phyloP scores from a whole-genome alignment of 2,113 vertebrate genomes.

The Apodemus speciosus region DNA sequence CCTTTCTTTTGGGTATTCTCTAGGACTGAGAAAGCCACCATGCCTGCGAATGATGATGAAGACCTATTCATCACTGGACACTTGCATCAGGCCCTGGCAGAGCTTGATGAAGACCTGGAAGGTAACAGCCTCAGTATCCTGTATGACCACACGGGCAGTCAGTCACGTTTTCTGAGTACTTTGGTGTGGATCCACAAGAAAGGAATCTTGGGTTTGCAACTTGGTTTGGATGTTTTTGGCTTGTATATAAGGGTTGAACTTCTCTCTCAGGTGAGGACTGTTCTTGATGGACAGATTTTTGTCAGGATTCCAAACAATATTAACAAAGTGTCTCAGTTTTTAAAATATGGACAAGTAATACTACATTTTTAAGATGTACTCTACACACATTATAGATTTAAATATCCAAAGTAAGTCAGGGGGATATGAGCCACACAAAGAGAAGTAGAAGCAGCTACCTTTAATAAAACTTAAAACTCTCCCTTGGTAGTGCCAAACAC shows the following conservation, averaged over 20 bases:
- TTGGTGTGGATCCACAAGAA: fast-evolving
- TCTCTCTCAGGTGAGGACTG: not conserved
- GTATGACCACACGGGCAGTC: fast-evolving
- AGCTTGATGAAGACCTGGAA: constrained; percentile 83
- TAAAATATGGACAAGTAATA: not conserved
- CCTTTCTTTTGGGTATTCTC: constrained; percentile 49
- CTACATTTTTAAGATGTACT: not conserved
- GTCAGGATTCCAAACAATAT: fast-evolving
- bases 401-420: not conserved
- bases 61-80: constrained; percentile 80
- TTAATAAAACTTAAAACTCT: too few relatives aligned
- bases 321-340: fast-evolving
- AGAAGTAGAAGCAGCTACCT: not conserved
- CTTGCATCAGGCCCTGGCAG: constrained; percentile 85
- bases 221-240: not conserved
- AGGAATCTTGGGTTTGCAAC: fast-evolving
- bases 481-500: fast-evolving
- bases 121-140: not conserved
- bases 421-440: too few relatives aligned
- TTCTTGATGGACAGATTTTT: not conserved
- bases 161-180: not conserved
- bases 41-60: constrained; percentile 69
- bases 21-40: constrained; percentile 59
- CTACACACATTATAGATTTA: not conserved
- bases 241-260: not conserved